Evolutionary conservation across 2,797 vertebrate genomes (phyloP), one percentile per base, ranked within the genome.

Genomic region (Acipenser oxyrinchus): DNA sequence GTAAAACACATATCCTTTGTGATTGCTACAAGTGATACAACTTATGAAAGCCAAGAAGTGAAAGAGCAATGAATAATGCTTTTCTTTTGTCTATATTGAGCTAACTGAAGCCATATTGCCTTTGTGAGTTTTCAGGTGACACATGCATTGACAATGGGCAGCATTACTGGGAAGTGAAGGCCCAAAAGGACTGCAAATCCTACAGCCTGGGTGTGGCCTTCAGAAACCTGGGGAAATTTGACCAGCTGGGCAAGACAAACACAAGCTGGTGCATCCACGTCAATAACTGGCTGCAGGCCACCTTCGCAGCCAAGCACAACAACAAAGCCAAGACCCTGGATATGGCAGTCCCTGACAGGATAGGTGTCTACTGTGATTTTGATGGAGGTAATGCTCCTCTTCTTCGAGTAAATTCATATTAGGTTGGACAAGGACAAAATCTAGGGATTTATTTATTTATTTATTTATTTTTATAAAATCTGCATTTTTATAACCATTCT

Each of bases 281-380:
- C 74, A 98, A 94, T 85, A 96, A 94, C 76, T 98, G 95, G 95
- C 86, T 98, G 68, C 95, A 97, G 84, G 90, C 79, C 59, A 88
- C 90, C 0, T 89, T 97, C 8, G 85, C 93, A 7, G 95, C 92
- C 68, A 98, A 98, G 68, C 94, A 98, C 81, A 97, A 93, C 81
- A 98, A 98, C 79, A 92, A 93, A 79, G 87, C 89, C 2, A 97
- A 94, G 84, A 84, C 80, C 1, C 79, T 98, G 67, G 94, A 95
- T 67, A 72, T 86, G 62, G 65, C 85, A 2, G 83, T 91, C 70
- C 95, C 94, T 4, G 92, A 91, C 69, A 88, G 85, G 73, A 88
- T 98, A 70, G 95, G 95, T 58, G 82, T 98, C 52, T 96, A 93
- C 87, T 96, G 94, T n/a, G 86, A 98, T 82, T 90, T 93, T 4